These are phyloP conservation scores for Acanthosepion pharaonis DNA, from an alignment of 2,888 invertebrate species.

Conservation along the genomic window DNA sequence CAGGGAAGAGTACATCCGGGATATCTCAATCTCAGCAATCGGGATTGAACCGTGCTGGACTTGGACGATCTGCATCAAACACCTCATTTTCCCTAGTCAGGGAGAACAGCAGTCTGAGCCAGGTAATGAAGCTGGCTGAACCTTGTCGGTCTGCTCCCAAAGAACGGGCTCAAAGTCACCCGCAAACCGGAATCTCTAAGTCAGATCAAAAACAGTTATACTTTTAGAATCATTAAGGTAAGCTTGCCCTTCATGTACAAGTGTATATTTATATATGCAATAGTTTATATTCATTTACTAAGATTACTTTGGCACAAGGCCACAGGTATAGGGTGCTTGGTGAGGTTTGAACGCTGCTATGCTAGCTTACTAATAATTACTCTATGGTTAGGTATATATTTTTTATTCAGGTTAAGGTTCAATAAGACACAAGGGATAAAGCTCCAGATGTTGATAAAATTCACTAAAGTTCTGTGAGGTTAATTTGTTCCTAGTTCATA, in stretches of 20 bases:
- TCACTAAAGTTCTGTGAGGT: no score
- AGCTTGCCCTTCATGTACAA: background rate
- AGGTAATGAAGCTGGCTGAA: slow-evolving; percentile 66
- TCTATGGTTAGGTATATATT: no score
- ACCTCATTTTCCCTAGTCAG: slow-evolving; percentile 50
- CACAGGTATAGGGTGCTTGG: no score
- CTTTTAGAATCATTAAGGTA: background rate
- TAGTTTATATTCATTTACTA: no score
- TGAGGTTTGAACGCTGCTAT: no score
- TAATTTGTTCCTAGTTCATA: no score
- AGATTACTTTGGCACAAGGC: no score
- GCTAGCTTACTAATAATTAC: no score
- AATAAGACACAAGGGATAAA: no score
- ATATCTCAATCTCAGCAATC: slow-evolving; percentile 47
- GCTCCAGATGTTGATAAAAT: no score
- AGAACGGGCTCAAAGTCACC: slow-evolving; percentile 38
- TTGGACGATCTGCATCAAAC: slow-evolving; percentile 48
- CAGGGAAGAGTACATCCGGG: background rate
- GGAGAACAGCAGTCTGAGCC: slow-evolving; percentile 53
- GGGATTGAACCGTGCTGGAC: slow-evolving; percentile 52
- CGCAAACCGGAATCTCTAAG: background rate
- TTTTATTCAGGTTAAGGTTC: no score
- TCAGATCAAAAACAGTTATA: background rate
- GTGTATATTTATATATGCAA: no score
- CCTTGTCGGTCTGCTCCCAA: slow-evolving; percentile 50